A percentile compares a stretch with the other conserved stretches of the same genome.
phyloP scores from a whole-genome alignment of 2,888 invertebrate species.

The Hemaris fuciformis region DNA sequence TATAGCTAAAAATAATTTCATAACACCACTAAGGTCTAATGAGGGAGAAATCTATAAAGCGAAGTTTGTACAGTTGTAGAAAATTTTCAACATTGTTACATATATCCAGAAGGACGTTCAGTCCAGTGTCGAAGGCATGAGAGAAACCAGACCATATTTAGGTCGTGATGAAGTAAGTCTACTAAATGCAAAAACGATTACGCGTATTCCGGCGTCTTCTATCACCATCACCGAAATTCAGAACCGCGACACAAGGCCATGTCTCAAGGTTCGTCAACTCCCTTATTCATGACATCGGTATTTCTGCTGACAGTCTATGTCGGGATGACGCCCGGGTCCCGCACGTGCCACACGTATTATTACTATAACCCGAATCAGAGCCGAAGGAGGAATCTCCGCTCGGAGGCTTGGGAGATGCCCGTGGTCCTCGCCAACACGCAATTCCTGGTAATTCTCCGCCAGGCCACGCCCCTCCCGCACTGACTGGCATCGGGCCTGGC shows the following conservation, averaged over 20 bases:
- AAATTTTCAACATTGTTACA: slow-evolving; percentile 50
- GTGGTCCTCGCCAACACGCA: slow-evolving; percentile 81
- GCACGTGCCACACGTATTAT: slow-evolving; percentile 87
- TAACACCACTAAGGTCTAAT: slow-evolving; percentile 41
- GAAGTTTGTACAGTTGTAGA: slow-evolving; percentile 63
- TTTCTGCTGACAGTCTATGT: slow-evolving; percentile 74
- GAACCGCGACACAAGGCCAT: slow-evolving; percentile 48
- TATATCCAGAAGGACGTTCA: slow-evolving; percentile 34
- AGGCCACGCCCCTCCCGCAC: slow-evolving; percentile 86
- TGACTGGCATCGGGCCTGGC: slow-evolving; percentile 66
- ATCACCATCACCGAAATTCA: slow-evolving; percentile 17
- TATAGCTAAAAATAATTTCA: slow-evolving; percentile 41
- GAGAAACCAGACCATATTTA: slow-evolving; percentile 64
- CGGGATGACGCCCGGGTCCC: slow-evolving; percentile 82
- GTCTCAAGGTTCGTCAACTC: slow-evolving; percentile 34
- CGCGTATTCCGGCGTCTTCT: slow-evolving; percentile 15
- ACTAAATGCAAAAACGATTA: slow-evolving; percentile 57
- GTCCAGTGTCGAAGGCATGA: slow-evolving; percentile 58
- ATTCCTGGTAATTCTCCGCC: slow-evolving; percentile 83
- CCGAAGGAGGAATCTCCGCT: slow-evolving; percentile 90
- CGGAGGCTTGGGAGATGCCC: slow-evolving; percentile 82
- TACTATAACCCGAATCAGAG: slow-evolving; percentile 93
- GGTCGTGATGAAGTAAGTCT: slow-evolving; percentile 62
- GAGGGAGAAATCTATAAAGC: slow-evolving; percentile 47
- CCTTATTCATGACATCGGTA: slow-evolving; percentile 73